These are phyloP conservation scores for Copsychus sechellarum DNA, from an alignment of 2,113 vertebrate genomes.

Conservation along the genomic window DNA sequence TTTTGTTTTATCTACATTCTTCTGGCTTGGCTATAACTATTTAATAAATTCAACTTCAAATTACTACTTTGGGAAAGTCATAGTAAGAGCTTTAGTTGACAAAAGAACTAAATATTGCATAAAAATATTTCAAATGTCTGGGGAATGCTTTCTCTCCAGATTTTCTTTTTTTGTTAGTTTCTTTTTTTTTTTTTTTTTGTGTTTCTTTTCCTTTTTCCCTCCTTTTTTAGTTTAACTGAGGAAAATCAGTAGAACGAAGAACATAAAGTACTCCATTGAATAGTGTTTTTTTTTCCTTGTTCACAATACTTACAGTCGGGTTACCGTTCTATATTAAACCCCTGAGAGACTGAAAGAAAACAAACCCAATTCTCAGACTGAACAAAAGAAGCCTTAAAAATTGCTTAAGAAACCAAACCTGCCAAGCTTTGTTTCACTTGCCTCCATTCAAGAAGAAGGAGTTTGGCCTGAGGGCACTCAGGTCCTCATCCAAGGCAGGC, in stretches of 20 bases:
- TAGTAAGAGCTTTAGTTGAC: neutral
- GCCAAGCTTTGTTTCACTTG: neutral
- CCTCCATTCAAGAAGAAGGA: neutral
- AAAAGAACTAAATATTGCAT: neutral
- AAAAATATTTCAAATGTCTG: neutral
- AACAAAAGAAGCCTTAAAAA: neutral
- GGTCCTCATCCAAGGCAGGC: neutral
- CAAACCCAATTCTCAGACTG: neutral
- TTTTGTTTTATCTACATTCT: neutral
- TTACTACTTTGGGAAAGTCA: neutral
- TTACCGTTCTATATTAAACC: neutral
- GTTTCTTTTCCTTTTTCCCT: accelerated
- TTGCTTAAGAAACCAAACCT: neutral
- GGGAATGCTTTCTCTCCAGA: neutral
- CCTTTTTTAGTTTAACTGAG: neutral
- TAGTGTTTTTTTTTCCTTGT: neutral
- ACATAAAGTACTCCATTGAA: neutral
- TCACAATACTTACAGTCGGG: neutral
- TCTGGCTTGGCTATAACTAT: neutral
- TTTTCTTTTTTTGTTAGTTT: neutral
- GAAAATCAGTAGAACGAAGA: neutral
- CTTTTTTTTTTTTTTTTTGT: neutral
- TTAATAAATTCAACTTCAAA: neutral
- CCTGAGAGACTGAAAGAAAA: neutral
- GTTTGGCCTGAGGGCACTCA: neutral